Conservation (phyloP, 2,113 vertebrate genomes). For the Aleadryas rufinucha region DNA sequence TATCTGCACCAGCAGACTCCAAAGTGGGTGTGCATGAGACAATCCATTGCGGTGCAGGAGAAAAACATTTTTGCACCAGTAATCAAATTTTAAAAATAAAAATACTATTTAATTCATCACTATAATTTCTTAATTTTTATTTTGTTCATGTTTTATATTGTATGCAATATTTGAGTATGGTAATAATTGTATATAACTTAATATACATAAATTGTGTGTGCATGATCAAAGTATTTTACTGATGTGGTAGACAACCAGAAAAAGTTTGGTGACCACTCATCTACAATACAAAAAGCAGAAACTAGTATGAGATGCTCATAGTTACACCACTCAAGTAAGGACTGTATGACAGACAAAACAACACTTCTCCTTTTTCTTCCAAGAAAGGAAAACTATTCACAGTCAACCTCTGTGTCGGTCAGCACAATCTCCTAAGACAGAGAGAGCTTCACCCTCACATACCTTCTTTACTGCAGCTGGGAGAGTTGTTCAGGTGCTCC, state of each 20-base stretch:
- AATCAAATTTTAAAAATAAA: neutral
- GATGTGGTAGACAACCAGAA: neutral
- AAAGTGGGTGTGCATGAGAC: neutral
- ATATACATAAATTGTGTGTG: neutral
- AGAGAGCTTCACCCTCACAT: neutral
- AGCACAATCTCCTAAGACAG: neutral
- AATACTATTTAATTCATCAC: neutral
- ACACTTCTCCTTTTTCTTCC: neutral
- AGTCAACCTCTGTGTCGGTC: neutral
- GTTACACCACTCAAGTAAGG: neutral
- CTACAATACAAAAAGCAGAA: neutral
- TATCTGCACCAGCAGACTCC: neutral
- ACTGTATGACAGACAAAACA: neutral
- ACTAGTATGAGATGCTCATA: neutral
- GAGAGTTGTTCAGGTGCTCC: neutral
- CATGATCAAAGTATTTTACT: neutral
- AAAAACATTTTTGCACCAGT: neutral
- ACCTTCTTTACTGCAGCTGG: neutral
- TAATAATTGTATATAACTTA: neutral
- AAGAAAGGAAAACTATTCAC: neutral
- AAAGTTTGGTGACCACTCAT: neutral
- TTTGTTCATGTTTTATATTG: neutral
- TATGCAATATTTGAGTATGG: neutral
- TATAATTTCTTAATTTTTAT: neutral
- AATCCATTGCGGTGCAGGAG: neutral